Evolutionary conservation across 1,140 invertebrate species (phyloP).

Genomic region (Heliothis virescens): DNA sequence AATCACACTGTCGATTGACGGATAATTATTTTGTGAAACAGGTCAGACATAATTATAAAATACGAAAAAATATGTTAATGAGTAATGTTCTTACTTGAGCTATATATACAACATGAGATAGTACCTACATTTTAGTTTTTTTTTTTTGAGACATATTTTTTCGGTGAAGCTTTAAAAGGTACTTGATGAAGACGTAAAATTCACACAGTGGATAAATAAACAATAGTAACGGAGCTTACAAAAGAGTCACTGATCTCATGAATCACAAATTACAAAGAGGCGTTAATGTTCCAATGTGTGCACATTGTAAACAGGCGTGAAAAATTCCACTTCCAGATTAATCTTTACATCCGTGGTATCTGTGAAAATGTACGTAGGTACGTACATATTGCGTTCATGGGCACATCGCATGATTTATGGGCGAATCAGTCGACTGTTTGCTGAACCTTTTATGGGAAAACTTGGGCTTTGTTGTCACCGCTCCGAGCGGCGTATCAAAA

Average conservation of each 20-base stretch:
- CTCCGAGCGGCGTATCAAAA: constrained; percentile 57
- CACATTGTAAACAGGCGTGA: constrained; percentile 26
- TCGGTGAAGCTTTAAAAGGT: neutral
- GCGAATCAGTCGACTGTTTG: constrained; percentile 67
- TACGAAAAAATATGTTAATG: constrained; percentile 6
- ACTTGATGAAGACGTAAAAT: constrained; percentile 16
- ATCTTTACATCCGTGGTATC: constrained; percentile 55
- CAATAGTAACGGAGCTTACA: neutral
- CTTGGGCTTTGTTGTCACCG: constrained; percentile 68
- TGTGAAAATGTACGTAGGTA: constrained; percentile 61
- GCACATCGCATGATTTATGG: constrained; percentile 76
- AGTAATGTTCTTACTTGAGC: neutral
- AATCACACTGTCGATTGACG: neutral
- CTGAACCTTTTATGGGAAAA: constrained; percentile 76
- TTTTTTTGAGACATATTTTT: neutral
- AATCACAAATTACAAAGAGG: constrained; percentile 27
- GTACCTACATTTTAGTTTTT: neutral
- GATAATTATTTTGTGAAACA: constrained; percentile 8
- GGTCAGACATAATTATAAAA: neutral
- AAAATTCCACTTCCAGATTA: constrained; percentile 60
- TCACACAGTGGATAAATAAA: neutral
- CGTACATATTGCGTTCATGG: neutral
- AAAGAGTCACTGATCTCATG: constrained; percentile 14
- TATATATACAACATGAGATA: neutral
- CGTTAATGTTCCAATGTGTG: constrained; percentile 20